These are phyloP conservation scores for Erythrocercus mccallii DNA, from an alignment of 2,113 vertebrate species.

Conservation along the genomic window DNA sequence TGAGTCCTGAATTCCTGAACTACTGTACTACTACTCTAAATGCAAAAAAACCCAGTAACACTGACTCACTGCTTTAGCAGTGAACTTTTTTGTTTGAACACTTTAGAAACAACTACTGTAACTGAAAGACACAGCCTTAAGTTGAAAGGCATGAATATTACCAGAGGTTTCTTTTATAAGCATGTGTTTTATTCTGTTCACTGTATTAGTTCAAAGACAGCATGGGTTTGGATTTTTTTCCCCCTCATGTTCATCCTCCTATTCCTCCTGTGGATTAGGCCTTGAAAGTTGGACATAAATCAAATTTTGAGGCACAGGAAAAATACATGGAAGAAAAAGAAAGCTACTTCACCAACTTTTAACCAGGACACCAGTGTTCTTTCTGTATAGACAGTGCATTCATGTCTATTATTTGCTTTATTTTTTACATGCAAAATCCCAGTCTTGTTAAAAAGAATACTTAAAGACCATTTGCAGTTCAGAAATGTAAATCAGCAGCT, in stretches of 20 bases:
- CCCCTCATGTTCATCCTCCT: not conserved
- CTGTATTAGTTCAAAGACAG: not conserved
- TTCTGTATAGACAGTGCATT: not conserved
- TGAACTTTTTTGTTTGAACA: not conserved
- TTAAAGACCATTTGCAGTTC: not conserved
- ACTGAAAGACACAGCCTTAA: not conserved
- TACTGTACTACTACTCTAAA: not conserved
- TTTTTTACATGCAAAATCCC: not conserved
- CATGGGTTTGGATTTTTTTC: not conserved
- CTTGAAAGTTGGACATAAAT: not conserved
- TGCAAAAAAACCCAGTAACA: not conserved
- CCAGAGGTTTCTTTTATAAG: not conserved
- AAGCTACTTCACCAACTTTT: not conserved
- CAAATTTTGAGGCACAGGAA: not conserved
- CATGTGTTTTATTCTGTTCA: not conserved
- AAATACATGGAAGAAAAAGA: not conserved
- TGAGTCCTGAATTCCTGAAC: not conserved
- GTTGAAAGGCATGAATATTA: not conserved
- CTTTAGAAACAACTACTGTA: not conserved
- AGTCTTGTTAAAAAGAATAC: not conserved
- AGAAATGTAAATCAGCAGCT: not conserved
- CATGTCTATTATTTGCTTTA: not conserved
- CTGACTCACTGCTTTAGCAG: not conserved
- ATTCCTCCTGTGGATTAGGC: not conserved
- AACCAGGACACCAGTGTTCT: not conserved